phyloP scores from a whole-genome alignment of 2,888 invertebrate species.

The Meghimatium bilineatum region DNA sequence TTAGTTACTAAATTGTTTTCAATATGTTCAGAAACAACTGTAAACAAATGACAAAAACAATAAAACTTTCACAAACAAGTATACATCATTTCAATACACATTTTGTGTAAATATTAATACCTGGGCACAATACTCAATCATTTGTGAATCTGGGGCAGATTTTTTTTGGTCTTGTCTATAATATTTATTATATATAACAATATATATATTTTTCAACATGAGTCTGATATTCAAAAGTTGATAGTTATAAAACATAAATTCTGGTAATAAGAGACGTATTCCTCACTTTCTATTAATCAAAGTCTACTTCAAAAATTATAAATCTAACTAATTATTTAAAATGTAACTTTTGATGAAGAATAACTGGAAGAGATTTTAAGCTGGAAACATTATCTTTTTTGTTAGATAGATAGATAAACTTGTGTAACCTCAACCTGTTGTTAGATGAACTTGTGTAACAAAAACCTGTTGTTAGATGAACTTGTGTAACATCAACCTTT shows the following conservation, averaged over 20 bases:
- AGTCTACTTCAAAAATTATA: not conserved
- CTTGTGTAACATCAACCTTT: no score
- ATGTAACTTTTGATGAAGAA: not conserved
- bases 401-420: no score
- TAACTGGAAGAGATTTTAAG: no score
- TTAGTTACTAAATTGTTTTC: not conserved
- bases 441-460: no score
- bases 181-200: not conserved
- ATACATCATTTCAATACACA: not conserved
- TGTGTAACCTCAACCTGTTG: no score
- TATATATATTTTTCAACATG: not conserved
- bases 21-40: not conserved
- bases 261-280: no score
- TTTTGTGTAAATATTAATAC: not conserved
- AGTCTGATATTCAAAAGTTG: not conserved
- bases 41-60: not conserved
- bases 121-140: constrained; percentile 22
- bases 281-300: no score
- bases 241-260: not conserved
- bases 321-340: not conserved
- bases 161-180: not conserved
- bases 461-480: no score
- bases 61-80: not conserved
- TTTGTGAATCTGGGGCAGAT: not conserved
- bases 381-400: no score